A percentile compares a stretch with the other conserved stretches of the same genome.
phyloP scores from a whole-genome alignment of 2,797 vertebrate genomes.

The Remorina albescens region DNA sequence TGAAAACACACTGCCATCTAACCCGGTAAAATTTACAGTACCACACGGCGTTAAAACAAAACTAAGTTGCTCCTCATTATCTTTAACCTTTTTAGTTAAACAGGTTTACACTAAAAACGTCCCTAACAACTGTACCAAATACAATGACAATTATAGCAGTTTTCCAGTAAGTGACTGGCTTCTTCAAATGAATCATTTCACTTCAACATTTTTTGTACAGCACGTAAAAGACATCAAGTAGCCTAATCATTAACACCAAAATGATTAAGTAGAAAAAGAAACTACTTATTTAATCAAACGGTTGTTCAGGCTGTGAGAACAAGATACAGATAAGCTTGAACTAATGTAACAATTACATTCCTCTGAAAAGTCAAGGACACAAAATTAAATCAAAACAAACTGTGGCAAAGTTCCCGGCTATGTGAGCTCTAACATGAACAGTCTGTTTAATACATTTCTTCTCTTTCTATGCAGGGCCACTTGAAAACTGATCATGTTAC shows the following conservation, averaged over 20 bases:
- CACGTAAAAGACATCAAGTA: neutral
- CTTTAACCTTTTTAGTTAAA: too few relatives aligned
- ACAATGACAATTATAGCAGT: neutral
- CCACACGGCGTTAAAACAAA: neutral
- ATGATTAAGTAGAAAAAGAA: neutral
- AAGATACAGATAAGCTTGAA: neutral
- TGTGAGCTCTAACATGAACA: too few relatives aligned
- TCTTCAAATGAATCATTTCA: constrained; percentile 3
- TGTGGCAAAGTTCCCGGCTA: neutral
- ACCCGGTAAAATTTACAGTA: neutral
- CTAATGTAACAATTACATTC: neutral
- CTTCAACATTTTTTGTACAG: neutral
- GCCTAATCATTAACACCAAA: constrained; percentile 29
- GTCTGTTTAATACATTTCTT: neutral
- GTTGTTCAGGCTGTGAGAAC: neutral
- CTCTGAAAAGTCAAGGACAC: neutral
- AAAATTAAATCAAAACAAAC: neutral
- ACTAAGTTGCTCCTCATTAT: too few relatives aligned
- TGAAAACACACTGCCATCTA: neutral
- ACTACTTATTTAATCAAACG: neutral
- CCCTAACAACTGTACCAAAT: neutral
- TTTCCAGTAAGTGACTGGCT: neutral
- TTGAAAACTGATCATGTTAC: too few relatives aligned
- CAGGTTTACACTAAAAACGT: neutral
- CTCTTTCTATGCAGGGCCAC: neutral